Evolutionary conservation across 2,888 invertebrate genomes (phyloP).

Genomic region (Philhelius pedissequus): DNA sequence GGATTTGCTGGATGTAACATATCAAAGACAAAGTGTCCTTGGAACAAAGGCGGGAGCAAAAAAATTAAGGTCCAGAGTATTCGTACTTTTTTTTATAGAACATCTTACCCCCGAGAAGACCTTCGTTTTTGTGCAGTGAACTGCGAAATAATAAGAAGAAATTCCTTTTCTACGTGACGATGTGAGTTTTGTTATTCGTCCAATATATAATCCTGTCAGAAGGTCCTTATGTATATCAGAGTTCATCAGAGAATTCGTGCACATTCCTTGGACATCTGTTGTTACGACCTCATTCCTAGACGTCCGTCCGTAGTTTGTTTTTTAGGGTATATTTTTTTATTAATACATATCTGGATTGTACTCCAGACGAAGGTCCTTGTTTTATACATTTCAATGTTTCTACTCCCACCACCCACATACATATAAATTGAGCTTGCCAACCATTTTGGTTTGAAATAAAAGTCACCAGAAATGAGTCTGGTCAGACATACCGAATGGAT

Average conservation of each 20-base stretch:
- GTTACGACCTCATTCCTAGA: constrained; percentile 16
- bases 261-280: constrained; percentile 47
- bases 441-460: constrained; percentile 46
- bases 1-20: neutral
- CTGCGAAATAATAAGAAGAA: constrained; percentile 64
- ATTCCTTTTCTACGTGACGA: constrained; percentile 66
- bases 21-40: constrained; percentile 22
- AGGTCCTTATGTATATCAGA: constrained; percentile 22
- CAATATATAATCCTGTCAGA: constrained; percentile 24
- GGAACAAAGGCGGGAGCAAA: neutral
- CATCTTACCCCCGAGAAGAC: neutral
- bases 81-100: neutral
- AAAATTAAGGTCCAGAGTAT: neutral
- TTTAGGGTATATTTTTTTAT: constrained; percentile 39
- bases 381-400: neutral
- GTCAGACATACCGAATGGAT: constrained; percentile 37
- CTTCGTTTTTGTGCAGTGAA: constrained; percentile 41
- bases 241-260: constrained; percentile 48
- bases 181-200: constrained; percentile 15
- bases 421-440: neutral
- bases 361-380: constrained; percentile 30
- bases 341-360: constrained; percentile 43
- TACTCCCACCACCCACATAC: neutral
- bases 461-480: constrained; percentile 66
- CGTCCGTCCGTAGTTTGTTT: neutral